These are phyloP conservation scores for Scaptodrosophila lebanonensis DNA, from an alignment of 1,140 invertebrate genomes.

Conservation along the genomic window DNA sequence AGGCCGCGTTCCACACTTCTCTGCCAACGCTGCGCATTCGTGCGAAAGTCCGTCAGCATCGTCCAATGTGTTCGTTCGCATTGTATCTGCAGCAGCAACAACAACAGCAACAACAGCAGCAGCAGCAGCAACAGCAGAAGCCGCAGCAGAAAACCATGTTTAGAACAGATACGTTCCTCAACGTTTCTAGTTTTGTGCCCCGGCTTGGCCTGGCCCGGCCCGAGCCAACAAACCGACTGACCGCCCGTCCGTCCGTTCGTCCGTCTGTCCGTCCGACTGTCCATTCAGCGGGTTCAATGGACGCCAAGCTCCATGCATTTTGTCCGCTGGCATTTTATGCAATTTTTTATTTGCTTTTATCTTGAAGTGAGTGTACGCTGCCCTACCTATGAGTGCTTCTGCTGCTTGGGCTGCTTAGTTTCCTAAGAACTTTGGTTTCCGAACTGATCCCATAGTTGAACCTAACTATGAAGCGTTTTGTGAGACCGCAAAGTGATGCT, in stretches of 20 bases:
- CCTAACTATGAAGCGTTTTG: too few relatives aligned
- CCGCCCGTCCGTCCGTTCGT: too few relatives aligned
- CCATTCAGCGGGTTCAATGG: slow-evolving; percentile 72
- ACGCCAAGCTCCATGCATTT: slow-evolving; percentile 53
- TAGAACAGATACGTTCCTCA: slow-evolving; percentile 3
- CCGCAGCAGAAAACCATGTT: not conserved
- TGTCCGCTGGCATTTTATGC: slow-evolving; percentile 66
- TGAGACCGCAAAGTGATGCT: too few relatives aligned
- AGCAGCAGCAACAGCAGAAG: not conserved
- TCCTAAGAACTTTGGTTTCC: not conserved
- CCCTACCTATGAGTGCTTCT: slow-evolving; percentile 16
- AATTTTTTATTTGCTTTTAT: slow-evolving; percentile 71
- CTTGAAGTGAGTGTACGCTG: slow-evolving; percentile 35
- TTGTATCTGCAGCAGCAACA: slow-evolving; percentile 37
- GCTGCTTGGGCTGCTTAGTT: not conserved
- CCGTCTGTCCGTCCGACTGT: too few relatives aligned
- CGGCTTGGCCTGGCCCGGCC: slow-evolving; percentile 37
- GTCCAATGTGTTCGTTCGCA: slow-evolving; percentile 36
- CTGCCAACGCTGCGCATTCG: slow-evolving; percentile 47
- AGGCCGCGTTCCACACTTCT: slow-evolving; percentile 5
- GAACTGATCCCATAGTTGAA: too few relatives aligned
- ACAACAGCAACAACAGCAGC: slow-evolving; percentile 38
- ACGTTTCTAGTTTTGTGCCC: slow-evolving; percentile 70
- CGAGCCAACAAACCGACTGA: too few relatives aligned
- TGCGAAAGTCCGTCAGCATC: slow-evolving; percentile 62